Conservation (phyloP, 2,113 vertebrate genomes). For the Gila orcuttii region DNA sequence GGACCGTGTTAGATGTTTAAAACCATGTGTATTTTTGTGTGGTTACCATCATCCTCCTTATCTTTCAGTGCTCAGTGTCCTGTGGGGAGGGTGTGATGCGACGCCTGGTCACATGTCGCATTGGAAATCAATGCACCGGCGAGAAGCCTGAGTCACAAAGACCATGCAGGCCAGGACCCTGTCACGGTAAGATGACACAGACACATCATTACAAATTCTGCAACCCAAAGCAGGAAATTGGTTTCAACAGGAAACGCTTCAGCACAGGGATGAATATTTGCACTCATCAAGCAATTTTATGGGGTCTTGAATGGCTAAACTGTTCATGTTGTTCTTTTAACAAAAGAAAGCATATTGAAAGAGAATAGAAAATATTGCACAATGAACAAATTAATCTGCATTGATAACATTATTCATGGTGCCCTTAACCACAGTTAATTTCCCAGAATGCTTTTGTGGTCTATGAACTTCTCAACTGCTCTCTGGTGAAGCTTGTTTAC, state of each 20-base stretch:
- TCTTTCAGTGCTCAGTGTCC: constrained; percentile 88
- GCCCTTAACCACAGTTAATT: neutral
- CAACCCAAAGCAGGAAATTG: neutral
- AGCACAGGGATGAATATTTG: neutral
- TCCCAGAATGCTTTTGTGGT: constrained; percentile 21
- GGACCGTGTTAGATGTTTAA: neutral
- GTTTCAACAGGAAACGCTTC: neutral
- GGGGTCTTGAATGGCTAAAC: neutral
- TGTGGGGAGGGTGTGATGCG: constrained; percentile 89
- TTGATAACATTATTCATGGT: constrained; percentile 17
- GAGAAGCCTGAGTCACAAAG: constrained; percentile 83
- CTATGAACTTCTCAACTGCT: constrained; percentile 6
- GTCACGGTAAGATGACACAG: constrained; percentile 80
- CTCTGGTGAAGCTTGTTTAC: constrained; percentile 17
- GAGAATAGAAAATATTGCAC: neutral
- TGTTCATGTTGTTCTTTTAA: neutral
- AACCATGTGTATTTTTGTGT: neutral
- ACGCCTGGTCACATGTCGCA: constrained; percentile 84
- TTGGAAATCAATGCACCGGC: constrained; percentile 82
- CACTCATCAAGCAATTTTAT: neutral
- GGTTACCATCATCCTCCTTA: neutral
- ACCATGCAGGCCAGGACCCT: constrained; percentile 81
- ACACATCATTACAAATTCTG: neutral
- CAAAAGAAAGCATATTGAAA: neutral
- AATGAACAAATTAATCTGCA: constrained; percentile 7